Base-by-base conservation (phyloP, 2,888 invertebrate genomes). In the Drosophila recens region DNA sequence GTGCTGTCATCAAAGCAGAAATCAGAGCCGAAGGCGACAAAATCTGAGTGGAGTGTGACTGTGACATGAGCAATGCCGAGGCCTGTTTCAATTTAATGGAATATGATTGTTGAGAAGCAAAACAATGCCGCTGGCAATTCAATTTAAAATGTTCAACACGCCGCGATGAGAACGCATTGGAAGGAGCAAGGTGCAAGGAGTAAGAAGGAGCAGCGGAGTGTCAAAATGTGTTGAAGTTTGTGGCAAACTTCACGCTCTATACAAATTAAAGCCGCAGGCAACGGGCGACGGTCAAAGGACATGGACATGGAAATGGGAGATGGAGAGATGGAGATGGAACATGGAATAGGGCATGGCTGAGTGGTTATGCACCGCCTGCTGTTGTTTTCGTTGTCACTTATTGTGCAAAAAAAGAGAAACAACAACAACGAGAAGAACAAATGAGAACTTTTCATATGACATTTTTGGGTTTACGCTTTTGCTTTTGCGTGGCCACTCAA, bases 111-210 rank as follows among this genome's bases (percentile, higher is more conserved):
- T 90, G 87, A 83, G 89, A 82, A 89, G 85, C 85, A 91, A 92
- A 91, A 92, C 91, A 92, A 91, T 87, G 90, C 92, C 90, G 81
- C 71, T 85, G 89, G 91, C 89, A 82, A 88, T 90, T 90, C 89
- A 91, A 91, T 90, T 91, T 91, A 81, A 87, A 91, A 90, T 86
- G 87, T 59, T 59, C 43, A 49, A 74, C 82, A 69, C 36, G 45
- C 45, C 45, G 45, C 66, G 88, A 91, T 72, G 71, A 62, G 81
- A 64, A 79, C 76, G 68, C 68, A 51, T 53, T 17, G 40, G 23
- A 61, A 11, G 9, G 13, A 36, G 5, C 9, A 52, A 13, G 8
- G 64, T 57, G 58, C 69, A 15, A 45, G 57, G n/a, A 13, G 20
- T 1, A 30, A 40, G 3, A 15, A 33, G 34, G 17, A 67, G 61